phyloP scores from a whole-genome alignment of 2,888 invertebrate genomes.

The Cosmia trapezina region DNA sequence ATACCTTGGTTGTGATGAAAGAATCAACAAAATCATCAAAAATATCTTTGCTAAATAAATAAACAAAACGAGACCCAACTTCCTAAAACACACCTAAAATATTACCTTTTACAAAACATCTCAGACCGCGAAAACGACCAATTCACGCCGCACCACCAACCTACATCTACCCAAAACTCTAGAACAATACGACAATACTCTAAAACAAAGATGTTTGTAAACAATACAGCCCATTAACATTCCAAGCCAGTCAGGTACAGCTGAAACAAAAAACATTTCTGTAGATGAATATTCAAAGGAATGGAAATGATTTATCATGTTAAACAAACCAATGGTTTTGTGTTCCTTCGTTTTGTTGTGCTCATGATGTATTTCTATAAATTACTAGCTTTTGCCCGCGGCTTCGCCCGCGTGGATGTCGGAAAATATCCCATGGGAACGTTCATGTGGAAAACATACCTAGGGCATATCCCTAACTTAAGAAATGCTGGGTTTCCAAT shows the following conservation, averaged over 20 bases:
- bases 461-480: no score
- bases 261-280: slow-evolving; percentile 65
- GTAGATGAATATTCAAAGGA: slow-evolving; percentile 77
- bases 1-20: no score
- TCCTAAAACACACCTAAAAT: background rate
- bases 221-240: slow-evolving; percentile 66
- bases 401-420: no score
- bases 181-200: slow-evolving; percentile 32
- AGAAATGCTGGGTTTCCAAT: no score
- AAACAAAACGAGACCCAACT: background rate
- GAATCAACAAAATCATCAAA: background rate
- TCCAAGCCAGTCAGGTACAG: slow-evolving; percentile 48
- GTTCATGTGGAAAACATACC: no score
- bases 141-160: slow-evolving; percentile 13
- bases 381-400: no score
- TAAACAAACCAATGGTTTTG: slow-evolving; percentile 59
- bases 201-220: slow-evolving; percentile 57
- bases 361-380: slow-evolving; percentile 49
- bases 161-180: slow-evolving; percentile 9
- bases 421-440: no score
- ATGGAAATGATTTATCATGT: slow-evolving; percentile 74
- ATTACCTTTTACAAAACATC: slow-evolving; percentile 14
- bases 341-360: slow-evolving; percentile 41
- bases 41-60: no score
- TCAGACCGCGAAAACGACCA: background rate